Conservation (phyloP, 2,797 vertebrate species). For the Periophthalmus magnuspinnatus region DNA sequence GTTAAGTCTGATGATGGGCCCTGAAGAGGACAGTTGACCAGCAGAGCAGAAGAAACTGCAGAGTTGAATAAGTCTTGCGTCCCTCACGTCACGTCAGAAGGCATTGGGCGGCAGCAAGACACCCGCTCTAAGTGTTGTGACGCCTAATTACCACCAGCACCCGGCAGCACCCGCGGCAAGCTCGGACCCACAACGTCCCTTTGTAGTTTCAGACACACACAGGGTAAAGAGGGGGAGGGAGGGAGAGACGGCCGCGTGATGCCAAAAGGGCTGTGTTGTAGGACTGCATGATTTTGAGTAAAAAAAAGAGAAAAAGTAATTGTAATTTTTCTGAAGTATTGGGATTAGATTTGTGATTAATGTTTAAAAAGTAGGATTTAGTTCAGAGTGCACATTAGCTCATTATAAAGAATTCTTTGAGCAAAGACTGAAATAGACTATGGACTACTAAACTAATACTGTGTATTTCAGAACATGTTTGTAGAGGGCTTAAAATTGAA, state of each 20-base stretch:
- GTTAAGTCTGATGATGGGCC: conserved; percentile 73
- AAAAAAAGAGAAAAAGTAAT: no score
- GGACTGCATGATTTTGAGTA: conserved; percentile 1
- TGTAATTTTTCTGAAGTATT: no score
- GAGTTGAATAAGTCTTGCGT: conserved; percentile 69
- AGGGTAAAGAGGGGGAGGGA: conserved; percentile 7
- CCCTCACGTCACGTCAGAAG: conserved; percentile 70
- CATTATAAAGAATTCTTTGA: no score
- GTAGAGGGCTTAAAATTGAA: no score
- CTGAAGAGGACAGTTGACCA: conserved; percentile 73
- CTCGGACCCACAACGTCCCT: conserved; percentile 60
- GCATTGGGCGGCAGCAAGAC: conserved; percentile 57
- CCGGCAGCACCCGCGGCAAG: conserved; percentile 55
- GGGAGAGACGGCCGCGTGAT: conserved; percentile 23
- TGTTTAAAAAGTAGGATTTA: no score
- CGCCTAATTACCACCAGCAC: conserved; percentile 77
- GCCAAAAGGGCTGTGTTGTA: conserved; percentile 14
- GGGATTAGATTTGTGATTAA: no score
- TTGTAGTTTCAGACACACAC: conserved; percentile 64
- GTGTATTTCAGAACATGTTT: no score
- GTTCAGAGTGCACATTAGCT: no score
- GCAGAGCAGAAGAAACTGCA: conserved; percentile 73
- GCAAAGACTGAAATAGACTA: no score
- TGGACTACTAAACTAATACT: no score
- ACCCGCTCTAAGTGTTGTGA: conserved; percentile 73